Percentiles rank a stretch among this genome's conserved stretches.
Conservation (phyloP, 35 echinoderm and acorn worm genomes). For the Lytechinus pictus region DNA sequence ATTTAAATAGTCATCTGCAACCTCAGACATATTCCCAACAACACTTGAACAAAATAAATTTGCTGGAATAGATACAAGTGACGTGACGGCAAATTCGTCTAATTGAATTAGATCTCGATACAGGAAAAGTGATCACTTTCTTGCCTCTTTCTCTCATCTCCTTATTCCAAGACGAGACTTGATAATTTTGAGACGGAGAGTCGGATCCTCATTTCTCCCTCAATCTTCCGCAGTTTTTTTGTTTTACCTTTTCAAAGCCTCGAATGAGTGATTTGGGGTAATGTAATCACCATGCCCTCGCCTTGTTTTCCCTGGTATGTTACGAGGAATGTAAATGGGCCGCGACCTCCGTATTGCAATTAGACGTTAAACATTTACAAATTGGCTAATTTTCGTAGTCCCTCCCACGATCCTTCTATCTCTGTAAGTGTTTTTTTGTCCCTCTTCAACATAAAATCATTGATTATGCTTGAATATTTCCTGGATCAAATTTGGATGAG, state of each 20-base stretch:
- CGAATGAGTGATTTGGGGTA: background rate
- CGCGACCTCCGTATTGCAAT: background rate
- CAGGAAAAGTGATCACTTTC: background rate
- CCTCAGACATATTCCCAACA: no score
- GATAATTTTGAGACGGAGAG: background rate
- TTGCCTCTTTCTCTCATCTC: background rate
- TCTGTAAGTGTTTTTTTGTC: no score
- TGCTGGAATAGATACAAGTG: no score
- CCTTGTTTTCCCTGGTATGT: background rate
- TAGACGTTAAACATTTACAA: constrained; percentile 3
- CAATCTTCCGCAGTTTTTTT: background rate
- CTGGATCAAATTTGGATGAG: background rate
- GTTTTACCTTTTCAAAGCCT: background rate
- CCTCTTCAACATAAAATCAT: background rate
- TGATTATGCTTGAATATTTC: background rate
- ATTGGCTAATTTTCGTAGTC: background rate
- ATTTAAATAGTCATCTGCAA: no score
- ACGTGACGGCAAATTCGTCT: no score
- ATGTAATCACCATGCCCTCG: background rate
- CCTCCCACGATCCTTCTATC: background rate
- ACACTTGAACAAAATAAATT: no score
- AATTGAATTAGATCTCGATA: background rate
- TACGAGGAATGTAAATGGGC: background rate
- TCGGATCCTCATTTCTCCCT: background rate
- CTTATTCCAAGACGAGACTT: background rate